Conservation (phyloP, 2,888 invertebrate genomes). For the Plagodis dolabraria region DNA sequence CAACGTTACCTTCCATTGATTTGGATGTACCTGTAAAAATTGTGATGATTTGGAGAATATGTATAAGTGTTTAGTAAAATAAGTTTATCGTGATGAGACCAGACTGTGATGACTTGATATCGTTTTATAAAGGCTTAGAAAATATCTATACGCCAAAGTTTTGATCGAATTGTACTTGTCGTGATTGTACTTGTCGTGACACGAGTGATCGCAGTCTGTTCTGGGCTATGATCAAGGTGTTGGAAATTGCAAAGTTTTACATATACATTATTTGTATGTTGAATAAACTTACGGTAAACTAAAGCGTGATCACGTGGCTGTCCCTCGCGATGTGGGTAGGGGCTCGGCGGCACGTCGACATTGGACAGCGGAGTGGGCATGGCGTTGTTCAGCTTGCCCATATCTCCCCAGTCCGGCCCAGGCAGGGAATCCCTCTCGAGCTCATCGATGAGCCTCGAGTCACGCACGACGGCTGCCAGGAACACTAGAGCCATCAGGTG, state of each 20-base stretch:
- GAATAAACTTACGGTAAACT: constrained; percentile 86
- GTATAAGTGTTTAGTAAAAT: too few relatives aligned
- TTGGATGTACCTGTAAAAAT: too few relatives aligned
- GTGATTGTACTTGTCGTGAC: too few relatives aligned
- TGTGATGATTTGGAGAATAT: too few relatives aligned
- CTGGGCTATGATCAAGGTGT: not conserved
- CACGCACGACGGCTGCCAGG: constrained; percentile 89
- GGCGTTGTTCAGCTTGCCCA: constrained; percentile 63
- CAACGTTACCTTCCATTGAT: too few relatives aligned
- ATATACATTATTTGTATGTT: not conserved
- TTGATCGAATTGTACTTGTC: too few relatives aligned
- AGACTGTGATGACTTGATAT: too few relatives aligned
- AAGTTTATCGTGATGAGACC: too few relatives aligned
- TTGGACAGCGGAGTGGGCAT: constrained; percentile 91
- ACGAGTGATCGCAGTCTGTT: too few relatives aligned
- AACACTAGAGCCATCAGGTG: constrained; percentile 91
- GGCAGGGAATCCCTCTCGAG: constrained; percentile 82
- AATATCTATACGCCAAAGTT: too few relatives aligned
- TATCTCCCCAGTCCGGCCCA: constrained; percentile 65
- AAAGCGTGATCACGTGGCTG: constrained; percentile 85
- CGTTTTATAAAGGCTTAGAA: too few relatives aligned
- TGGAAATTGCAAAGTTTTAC: not conserved
- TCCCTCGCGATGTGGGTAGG: constrained; percentile 75
- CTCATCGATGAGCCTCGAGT: constrained; percentile 88
- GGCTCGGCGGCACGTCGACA: constrained; percentile 85